Base-by-base conservation (phyloP, 1,140 invertebrate genomes). In the Oscheius sp. region DNA sequence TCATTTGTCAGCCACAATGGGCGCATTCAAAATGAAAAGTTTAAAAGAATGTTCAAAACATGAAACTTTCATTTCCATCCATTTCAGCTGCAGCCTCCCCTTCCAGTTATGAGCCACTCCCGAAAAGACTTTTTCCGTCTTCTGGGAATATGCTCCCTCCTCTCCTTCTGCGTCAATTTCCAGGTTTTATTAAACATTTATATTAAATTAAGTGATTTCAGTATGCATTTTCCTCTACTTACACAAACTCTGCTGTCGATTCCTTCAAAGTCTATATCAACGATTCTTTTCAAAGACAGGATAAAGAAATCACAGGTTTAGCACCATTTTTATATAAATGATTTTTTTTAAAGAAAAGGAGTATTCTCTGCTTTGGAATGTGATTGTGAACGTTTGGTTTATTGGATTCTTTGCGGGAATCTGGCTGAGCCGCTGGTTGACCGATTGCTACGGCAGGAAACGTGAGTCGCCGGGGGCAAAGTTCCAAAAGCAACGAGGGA, bases 201-300 rank as follows among this genome's bases (percentile, higher is more conserved):
- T 55, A 13, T 13, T 4, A 13, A 4, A 20, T 23, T 13, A 55
- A 55, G 28, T 7, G 7, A 26, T 7, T 23, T 13, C 49, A 55
- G 49, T 55, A 55, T 26, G 15, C 49, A 4, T 55, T 55, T 26
- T 55, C 49, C 49, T 55, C 49, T 15, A 55, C 49, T 26, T 55
- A 55, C 28, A 55, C 49, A 15, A 55, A 55, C 23, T 55, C 49
- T 55, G 49, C 49, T 55, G 49, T 55, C 49, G 49, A 55, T 23
- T 55, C 49, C 23, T 55, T 55, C 49, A 55, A 55, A 23, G 49
- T 13, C 49, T 55, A 55, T 26, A 55, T 55, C 49, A 55, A 55
- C 23, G 49, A 55, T 15, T 55, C 49, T 7, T 55, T 13, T 26
- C 49, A 55, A 7, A 55, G 28, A 26, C 15, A 55, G 49, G 49